A percentile compares a stretch with the other conserved stretches of the same genome.
These are phyloP conservation scores for Lagorchestes hirsutus DNA, from an alignment of 2,797 vertebrate species.

Conservation along the genomic window DNA sequence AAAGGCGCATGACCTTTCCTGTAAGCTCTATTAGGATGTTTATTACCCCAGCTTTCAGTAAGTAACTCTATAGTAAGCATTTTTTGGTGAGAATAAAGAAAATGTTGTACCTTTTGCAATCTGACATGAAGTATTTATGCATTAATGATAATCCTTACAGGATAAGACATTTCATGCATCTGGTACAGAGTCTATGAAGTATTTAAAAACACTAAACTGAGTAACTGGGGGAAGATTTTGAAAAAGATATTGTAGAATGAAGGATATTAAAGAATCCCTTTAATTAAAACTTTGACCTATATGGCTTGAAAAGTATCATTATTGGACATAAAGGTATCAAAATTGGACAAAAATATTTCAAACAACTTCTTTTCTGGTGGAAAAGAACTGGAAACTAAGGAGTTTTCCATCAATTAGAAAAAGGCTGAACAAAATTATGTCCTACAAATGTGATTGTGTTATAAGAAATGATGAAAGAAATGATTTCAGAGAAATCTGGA, in stretches of 20 bases:
- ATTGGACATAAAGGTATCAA: not conserved
- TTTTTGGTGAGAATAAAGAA: conserved; percentile 3
- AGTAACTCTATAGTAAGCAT: not conserved
- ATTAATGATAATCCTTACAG: not conserved
- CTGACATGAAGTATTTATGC: not conserved
- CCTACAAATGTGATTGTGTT: not conserved
- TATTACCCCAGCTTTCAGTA: conserved; percentile 7
- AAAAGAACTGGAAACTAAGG: not conserved
- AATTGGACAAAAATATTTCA: not conserved
- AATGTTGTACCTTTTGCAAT: not conserved
- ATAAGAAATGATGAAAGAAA: not conserved
- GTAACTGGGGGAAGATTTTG: not conserved
- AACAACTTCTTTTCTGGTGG: not conserved
- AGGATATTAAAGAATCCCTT: not conserved
- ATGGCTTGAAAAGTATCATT: not conserved
- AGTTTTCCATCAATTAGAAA: not conserved
- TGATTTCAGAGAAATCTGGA: not conserved
- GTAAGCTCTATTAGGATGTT: conserved; percentile 10
- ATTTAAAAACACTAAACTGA: not conserved
- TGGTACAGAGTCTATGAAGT: not conserved
- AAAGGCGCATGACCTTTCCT: conserved; percentile 41
- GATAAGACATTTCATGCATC: not conserved
- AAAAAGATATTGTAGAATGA: not conserved
- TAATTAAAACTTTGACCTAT: not conserved
- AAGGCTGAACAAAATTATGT: not conserved